Evolutionary conservation across 2,797 vertebrate genomes (phyloP), one percentile per base, ranked within the genome.

Genomic region (Microcaecilia unicolor): DNA sequence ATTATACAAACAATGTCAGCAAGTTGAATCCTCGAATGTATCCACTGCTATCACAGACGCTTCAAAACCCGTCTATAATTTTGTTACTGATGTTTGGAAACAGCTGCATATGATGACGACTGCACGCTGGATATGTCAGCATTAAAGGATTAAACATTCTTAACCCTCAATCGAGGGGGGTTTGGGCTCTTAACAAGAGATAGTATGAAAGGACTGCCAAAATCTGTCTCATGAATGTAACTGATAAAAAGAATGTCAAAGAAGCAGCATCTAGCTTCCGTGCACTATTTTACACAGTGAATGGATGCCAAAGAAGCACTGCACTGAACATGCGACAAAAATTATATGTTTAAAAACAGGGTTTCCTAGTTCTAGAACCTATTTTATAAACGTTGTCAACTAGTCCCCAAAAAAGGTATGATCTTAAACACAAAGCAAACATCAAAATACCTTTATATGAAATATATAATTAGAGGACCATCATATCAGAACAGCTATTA

Each of bases 1-100:
- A 89, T 87, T 85, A 88, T 78, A 87, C 76, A 83, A 85, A 87
- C 70, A 82, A 65, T 75, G 81, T 88, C 83, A 87, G 84, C 84
- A 83, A 81, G 61, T 74, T 72, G 71, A 84, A 81, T 81, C 73
- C 83, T 85, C 82, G 55, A 55, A 81, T 52, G 84, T 57, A 83
- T 83, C 79, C 67, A 51, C 70, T 76, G 74, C 59, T 32, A 72
- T 65, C 55, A 38, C 69, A 66, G 74, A 81, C 77, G 70, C 77
- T 80, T 70, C 76, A 67, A 76, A 81, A 72, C 71, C 69, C 73
- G 66, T 70, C 78, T 71, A 75, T 83, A 84, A 84, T 82, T 81
- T 76, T 76, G 76, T 85, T 79, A 84, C 74, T 74, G 74, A 74
- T 81, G 72, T 81, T 77, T 66, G 54, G 68, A 74, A 80, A 76